phyloP scores from a whole-genome alignment of 2,888 invertebrate genomes.

The Agrochola litura region DNA sequence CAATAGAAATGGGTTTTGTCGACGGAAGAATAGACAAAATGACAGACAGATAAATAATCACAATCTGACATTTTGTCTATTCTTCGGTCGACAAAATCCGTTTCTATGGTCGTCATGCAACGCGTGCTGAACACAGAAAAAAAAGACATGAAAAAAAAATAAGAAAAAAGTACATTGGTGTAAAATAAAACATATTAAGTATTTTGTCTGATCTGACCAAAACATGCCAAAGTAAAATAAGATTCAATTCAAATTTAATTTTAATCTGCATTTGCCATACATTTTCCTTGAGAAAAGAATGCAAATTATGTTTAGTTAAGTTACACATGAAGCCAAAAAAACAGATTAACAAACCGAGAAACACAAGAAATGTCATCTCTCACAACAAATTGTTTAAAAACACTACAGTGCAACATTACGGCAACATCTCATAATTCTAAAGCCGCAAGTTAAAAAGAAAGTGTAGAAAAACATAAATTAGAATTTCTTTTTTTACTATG shows the following conservation, averaged over 20 bases:
- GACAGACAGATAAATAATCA: no score
- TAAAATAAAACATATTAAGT: not conserved
- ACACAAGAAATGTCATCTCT: not conserved
- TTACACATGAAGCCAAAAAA: slow-evolving; percentile 6
- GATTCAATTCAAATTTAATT: not conserved
- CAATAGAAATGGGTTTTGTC: no score
- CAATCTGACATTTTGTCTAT: no score
- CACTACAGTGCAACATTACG: slow-evolving; percentile 35
- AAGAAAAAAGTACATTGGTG: no score
- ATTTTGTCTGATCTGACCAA: no score
- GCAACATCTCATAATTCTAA: slow-evolving; percentile 14
- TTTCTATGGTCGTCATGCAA: no score
- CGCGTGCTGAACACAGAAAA: not conserved
- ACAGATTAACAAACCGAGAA: not conserved
- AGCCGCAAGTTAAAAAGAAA: slow-evolving; percentile 39
- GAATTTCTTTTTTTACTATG: slow-evolving; percentile 58
- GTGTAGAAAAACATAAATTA: slow-evolving; percentile 53
- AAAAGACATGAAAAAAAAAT: no score
- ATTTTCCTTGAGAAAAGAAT: not conserved
- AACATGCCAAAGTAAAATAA: not conserved
- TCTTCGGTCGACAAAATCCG: no score
- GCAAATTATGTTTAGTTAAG: not conserved
- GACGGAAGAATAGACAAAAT: no score
- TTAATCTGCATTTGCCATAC: not conserved
- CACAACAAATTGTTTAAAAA: slow-evolving; percentile 7